phyloP scores from a whole-genome alignment of 1,140 invertebrate species.

The Thalassaphorura encarpata region DNA sequence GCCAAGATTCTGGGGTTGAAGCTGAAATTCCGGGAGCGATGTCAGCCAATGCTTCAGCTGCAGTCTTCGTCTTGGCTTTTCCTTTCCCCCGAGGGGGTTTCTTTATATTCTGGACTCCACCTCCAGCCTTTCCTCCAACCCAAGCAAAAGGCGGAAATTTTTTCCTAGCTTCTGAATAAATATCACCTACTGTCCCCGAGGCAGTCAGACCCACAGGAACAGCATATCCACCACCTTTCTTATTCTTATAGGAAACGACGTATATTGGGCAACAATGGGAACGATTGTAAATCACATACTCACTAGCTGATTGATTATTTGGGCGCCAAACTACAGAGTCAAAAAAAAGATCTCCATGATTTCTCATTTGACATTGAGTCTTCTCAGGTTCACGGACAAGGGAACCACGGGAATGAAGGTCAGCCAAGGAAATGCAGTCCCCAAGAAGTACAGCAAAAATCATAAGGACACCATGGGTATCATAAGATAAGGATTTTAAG shows the following conservation, averaged over 20 bases:
- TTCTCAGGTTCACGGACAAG: constrained; percentile 1
- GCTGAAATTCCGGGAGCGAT: too few relatives aligned
- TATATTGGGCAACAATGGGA: constrained; percentile 5
- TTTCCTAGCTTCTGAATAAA: too few relatives aligned
- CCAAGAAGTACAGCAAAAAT: constrained; percentile 5
- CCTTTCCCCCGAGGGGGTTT: too few relatives aligned
- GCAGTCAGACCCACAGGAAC: too few relatives aligned
- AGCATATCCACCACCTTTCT: too few relatives aligned
- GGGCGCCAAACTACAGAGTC: constrained; percentile 2
- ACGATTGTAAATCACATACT: constrained; percentile 10
- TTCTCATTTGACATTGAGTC: background rate
- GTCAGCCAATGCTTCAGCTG: too few relatives aligned
- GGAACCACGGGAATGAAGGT: background rate
- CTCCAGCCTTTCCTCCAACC: too few relatives aligned
- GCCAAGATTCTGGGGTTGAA: too few relatives aligned
- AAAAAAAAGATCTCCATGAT: background rate
- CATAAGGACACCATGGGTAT: background rate
- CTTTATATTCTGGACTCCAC: too few relatives aligned
- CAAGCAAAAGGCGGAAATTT: too few relatives aligned
- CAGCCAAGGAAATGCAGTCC: background rate
- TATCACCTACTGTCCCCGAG: too few relatives aligned
- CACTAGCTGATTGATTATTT: background rate
- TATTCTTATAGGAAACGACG: background rate
- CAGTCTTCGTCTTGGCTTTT: too few relatives aligned
- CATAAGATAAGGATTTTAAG: background rate